Evolutionary conservation across 2,113 vertebrate species (phyloP).

Genomic region (Herpetotheres cachinnans): DNA sequence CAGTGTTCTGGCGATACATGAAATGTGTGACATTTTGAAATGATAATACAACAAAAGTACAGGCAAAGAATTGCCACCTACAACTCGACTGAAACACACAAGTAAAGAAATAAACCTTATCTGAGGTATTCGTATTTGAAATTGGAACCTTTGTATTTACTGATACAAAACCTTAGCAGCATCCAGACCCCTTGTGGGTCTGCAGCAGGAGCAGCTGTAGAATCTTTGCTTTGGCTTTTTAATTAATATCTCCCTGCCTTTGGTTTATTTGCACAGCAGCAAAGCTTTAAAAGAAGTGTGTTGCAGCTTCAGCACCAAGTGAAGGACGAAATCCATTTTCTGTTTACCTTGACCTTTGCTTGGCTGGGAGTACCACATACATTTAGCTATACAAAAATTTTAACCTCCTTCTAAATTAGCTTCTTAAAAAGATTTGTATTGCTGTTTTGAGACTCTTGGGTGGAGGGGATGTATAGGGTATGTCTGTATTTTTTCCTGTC

Average conservation of each 20-base stretch:
- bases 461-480: background rate
- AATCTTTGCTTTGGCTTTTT: background rate
- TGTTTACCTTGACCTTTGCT: background rate
- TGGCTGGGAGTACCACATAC: background rate
- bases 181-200: background rate
- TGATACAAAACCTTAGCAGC: background rate
- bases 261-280: background rate
- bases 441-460: background rate
- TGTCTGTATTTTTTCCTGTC: background rate
- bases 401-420: background rate
- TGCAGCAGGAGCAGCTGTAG: background rate
- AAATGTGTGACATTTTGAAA: background rate
- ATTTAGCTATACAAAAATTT: background rate
- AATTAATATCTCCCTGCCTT: background rate
- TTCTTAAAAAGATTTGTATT: background rate
- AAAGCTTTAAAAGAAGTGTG: background rate
- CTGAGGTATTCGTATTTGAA: background rate
- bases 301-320: background rate
- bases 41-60: background rate
- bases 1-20: background rate
- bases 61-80: background rate
- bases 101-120: background rate
- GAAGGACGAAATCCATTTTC: background rate
- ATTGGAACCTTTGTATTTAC: background rate
- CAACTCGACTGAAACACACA: background rate